phyloP scores from a whole-genome alignment of 2,113 vertebrate species.

The Blennius ocellaris region DNA sequence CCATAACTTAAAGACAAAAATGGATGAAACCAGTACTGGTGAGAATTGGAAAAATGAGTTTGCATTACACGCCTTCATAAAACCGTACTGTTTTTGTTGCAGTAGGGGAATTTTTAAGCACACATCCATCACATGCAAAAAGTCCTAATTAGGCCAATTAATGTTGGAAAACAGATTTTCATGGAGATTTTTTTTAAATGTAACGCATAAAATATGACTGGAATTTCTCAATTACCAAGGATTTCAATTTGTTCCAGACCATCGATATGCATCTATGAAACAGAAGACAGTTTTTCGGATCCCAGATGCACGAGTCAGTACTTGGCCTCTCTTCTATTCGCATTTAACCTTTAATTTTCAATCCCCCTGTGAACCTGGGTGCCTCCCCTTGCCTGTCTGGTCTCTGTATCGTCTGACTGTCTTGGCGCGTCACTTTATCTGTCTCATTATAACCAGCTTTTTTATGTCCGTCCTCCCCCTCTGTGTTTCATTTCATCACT shows the following conservation, averaged over 20 bases:
- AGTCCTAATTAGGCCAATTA: too few species aligned
- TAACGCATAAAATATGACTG: too few species aligned
- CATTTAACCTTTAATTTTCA: constrained; percentile 57
- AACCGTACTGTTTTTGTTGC: too few species aligned
- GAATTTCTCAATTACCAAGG: too few species aligned
- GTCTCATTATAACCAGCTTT: constrained; percentile 24
- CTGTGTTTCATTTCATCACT: constrained; percentile 11
- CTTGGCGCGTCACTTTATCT: constrained; percentile 28
- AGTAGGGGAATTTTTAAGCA: too few species aligned
- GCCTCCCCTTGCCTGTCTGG: constrained; percentile 22
- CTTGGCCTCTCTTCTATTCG: constrained; percentile 45
- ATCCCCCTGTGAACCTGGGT: constrained; percentile 32
- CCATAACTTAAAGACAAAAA: too few species aligned
- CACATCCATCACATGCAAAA: too few species aligned
- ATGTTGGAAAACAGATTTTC: too few species aligned
- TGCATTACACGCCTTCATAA: too few species aligned
- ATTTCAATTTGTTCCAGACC: background rate
- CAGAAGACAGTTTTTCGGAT: constrained; percentile 26
- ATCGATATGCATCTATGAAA: background rate
- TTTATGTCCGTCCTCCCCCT: constrained; percentile 11
- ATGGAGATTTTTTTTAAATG: too few species aligned
- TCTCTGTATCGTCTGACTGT: constrained; percentile 33
- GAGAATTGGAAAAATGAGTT: too few species aligned
- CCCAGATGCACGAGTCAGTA: constrained; percentile 32
- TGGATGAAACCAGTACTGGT: too few species aligned